Conservation (phyloP, 2,113 vertebrate species). For the Chauna torquata region DNA sequence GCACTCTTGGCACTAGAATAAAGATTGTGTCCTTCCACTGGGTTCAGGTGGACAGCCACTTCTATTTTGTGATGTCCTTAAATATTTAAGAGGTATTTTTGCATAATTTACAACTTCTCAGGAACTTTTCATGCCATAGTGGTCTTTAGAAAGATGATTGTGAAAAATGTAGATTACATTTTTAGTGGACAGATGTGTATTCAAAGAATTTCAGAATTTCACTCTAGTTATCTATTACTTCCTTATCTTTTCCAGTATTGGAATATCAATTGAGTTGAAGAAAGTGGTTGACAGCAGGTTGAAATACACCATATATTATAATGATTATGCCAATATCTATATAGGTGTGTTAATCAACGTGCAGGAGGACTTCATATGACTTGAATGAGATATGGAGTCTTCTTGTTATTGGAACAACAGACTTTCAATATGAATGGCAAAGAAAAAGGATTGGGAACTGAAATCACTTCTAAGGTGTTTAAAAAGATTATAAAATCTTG, state of each 20-base stretch:
- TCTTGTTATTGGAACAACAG: background rate
- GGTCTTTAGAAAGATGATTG: background rate
- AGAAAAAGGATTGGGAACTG: background rate
- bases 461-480: background rate
- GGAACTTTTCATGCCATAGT: background rate
- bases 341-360: background rate
- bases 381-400: background rate
- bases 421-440: background rate
- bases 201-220: background rate
- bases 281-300: background rate
- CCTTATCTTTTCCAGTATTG: background rate
- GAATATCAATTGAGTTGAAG: background rate
- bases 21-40: background rate
- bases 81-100: background rate
- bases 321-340: background rate
- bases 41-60: background rate
- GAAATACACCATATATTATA: background rate
- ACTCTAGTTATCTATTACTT: background rate
- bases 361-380: background rate
- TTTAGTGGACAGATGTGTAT: background rate
- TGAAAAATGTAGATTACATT: background rate
- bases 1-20: background rate
- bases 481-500: background rate
- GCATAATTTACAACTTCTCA: background rate
- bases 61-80: background rate